Evolutionary conservation across 2,888 invertebrate genomes (phyloP), one percentile per base, ranked within the genome.

Genomic region (Caenorhabditis plicata): DNA sequence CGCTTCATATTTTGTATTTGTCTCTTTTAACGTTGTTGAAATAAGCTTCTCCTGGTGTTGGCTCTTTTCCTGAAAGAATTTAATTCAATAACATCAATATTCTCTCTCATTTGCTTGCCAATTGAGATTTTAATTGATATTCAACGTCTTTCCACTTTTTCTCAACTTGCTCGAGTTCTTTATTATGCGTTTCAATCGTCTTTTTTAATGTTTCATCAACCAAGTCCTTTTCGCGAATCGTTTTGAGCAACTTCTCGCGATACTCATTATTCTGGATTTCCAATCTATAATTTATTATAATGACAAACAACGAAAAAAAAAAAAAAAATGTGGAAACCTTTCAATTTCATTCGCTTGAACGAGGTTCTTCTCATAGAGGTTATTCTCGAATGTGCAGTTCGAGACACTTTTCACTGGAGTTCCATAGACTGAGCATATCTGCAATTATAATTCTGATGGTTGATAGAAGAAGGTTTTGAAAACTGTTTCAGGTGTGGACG

Each of bases 361-460:
- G 33, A 50, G 58, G 35, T 58, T 67, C 31, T 64, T 71, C 27
- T 65, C 61, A 25, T 63, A 63, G 15, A 72, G 26, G 85, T 85
- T 85, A 27, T 57, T 57, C 29, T 57, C 57, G 5, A 57, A 19
- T 2, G 55, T 36, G 22, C 44, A 40, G 11, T 48, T 40, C 13
- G 23, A n/a, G 15, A 26, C 13, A 15, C 33, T 27, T 29, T 42
- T 50, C 29, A 44, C 48, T 0, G 58, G 58, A 1, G 58, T 58
- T 1, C 58, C 58, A 27, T 58, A 58, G 13, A 46, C 53, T 8
- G 49, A 49, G 13, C 41, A 46, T 4, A 48, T 49, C 53, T 57
- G 49, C 11, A 48, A 39, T n/a, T n/a, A n/a, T n/a, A n/a, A n/a
- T n/a, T n/a, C n/a, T n/a, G n/a, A n/a, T n/a, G n/a, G n/a, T n/a